phyloP scores from a whole-genome alignment of 2,797 vertebrate species.

The Thripadectes ignobilis region DNA sequence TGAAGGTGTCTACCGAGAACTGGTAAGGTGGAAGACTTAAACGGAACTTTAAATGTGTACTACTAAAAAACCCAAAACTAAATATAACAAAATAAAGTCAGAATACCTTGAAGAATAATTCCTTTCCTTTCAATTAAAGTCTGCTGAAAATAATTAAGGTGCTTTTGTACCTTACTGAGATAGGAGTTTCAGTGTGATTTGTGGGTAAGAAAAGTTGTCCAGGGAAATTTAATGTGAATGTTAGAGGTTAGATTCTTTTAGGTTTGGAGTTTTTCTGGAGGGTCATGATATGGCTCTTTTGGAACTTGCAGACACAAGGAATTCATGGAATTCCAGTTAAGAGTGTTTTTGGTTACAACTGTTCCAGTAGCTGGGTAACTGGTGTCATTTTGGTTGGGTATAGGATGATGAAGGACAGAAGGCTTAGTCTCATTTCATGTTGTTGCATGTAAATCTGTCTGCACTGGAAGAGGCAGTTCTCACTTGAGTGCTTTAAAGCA shows the following conservation, averaged over 20 bases:
- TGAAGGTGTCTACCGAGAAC: slow-evolving; percentile 90
- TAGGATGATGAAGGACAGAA: background rate
- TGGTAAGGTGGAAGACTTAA: slow-evolving; percentile 82
- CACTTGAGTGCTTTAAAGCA: background rate
- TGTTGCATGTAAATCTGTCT: background rate
- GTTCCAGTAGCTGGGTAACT: background rate
- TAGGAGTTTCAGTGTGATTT: background rate
- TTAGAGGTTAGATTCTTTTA: background rate
- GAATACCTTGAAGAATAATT: background rate
- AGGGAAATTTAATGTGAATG: background rate
- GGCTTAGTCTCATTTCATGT: background rate
- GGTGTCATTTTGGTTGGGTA: background rate
- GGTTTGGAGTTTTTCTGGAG: background rate
- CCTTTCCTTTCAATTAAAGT: background rate
- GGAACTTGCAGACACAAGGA: background rate
- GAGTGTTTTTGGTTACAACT: background rate
- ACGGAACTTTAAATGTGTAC: background rate
- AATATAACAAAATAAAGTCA: background rate
- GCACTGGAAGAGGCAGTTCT: background rate
- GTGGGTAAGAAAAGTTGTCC: background rate
- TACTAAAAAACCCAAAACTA: background rate
- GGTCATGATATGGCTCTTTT: background rate
- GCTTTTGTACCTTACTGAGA: background rate
- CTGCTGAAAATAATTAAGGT: background rate
- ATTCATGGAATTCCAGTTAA: background rate